Percentiles rank a stretch among this genome's conserved stretches.
phyloP scores from a whole-genome alignment of 2,888 invertebrate species.

The Tenthredo livida region DNA sequence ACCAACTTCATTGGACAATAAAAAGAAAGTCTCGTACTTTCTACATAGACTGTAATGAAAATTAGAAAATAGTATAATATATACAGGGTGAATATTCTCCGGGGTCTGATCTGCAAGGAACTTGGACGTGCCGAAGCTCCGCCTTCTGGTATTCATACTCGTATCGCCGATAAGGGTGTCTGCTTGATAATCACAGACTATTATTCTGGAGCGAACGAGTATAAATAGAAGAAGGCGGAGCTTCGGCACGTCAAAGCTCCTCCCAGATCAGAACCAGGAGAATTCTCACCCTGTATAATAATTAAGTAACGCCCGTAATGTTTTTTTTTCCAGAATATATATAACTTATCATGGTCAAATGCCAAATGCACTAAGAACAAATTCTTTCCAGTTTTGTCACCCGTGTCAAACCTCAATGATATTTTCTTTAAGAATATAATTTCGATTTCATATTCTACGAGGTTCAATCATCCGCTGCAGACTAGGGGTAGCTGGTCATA shows the following conservation, averaged over 20 bases:
- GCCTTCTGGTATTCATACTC: too few species aligned
- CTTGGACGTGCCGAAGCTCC: too few species aligned
- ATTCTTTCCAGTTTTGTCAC: neutral
- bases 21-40: slow-evolving; percentile 24
- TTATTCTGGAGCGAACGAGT: too few species aligned
- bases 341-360: neutral
- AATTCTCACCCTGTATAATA: neutral
- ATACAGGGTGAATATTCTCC: too few species aligned
- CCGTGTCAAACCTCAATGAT: slow-evolving; percentile 3
- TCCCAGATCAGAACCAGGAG: too few species aligned
- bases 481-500: slow-evolving; percentile 34
- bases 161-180: too few species aligned
- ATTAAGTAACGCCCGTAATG: neutral
- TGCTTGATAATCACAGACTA: too few species aligned
- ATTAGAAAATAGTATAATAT: slow-evolving; percentile 3
- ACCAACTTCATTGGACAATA: slow-evolving; percentile 55
- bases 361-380: slow-evolving; percentile 23
- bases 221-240: too few species aligned
- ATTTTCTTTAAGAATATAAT: slow-evolving; percentile 25
- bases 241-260: too few species aligned
- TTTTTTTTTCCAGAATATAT: neutral
- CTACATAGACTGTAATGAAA: neutral
- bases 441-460: slow-evolving; percentile 32
- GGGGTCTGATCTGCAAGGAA: too few species aligned
- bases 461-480: slow-evolving; percentile 47